A percentile compares a stretch with the other conserved stretches of the same genome.
These are phyloP conservation scores for Yponomeuta cagnagella DNA, from an alignment of 2,888 invertebrate genomes.

Conservation along the genomic window DNA sequence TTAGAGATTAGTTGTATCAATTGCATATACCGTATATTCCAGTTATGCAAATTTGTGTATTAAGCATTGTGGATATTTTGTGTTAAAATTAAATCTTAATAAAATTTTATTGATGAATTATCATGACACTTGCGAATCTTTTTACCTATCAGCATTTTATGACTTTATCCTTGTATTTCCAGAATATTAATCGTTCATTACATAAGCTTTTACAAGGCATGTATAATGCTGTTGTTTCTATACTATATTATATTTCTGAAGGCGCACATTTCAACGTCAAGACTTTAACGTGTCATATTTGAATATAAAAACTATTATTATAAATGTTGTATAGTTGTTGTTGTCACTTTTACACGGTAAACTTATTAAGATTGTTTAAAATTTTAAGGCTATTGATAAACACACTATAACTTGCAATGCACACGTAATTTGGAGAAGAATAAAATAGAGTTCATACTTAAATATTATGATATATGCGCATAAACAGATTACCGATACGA, in stretches of 20 bases:
- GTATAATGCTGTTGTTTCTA: slow-evolving; percentile 12
- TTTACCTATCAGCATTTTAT: background rate
- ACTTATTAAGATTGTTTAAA: slow-evolving; percentile 25
- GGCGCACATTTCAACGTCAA: slow-evolving; percentile 69
- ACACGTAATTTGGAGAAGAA: background rate
- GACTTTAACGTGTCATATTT: slow-evolving; percentile 62
- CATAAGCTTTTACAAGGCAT: background rate
- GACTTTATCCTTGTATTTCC: background rate
- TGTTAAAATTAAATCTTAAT: background rate
- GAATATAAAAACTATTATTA: slow-evolving; percentile 37
- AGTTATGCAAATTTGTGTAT: background rate
- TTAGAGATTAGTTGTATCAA: slow-evolving; percentile 25
- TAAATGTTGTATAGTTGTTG: slow-evolving; percentile 50
- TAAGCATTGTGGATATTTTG: background rate
- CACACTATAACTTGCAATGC: background rate
- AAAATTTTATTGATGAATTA: background rate
- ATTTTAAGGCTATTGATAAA: slow-evolving; percentile 12
- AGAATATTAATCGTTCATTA: background rate
- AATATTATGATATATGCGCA: background rate
- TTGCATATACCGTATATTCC: slow-evolving; percentile 17
- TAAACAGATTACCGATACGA: too few relatives aligned
- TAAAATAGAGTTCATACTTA: background rate
- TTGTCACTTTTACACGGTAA: slow-evolving; percentile 44
- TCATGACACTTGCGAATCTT: background rate
- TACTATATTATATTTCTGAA: slow-evolving; percentile 30